A percentile compares a stretch with the other conserved stretches of the same genome.
Conservation (phyloP, 2,113 vertebrate genomes). For the Prinia subflava region DNA sequence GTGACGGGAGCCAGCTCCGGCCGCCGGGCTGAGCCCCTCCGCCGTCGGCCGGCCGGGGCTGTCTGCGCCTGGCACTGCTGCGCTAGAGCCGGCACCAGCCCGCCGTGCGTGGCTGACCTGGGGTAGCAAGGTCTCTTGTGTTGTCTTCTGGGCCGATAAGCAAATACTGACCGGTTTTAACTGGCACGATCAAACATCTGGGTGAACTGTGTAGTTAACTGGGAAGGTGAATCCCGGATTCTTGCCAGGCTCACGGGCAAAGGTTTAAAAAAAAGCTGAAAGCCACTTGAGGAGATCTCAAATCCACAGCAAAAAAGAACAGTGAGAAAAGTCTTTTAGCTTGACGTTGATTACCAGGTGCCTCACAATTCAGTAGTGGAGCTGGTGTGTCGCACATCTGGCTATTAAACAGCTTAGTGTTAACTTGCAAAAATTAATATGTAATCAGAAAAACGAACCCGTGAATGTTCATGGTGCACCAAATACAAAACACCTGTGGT, state of each 20-base stretch:
- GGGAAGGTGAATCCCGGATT: not conserved
- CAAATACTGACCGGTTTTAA: not conserved
- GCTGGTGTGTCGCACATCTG: not conserved
- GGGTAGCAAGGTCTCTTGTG: fast-evolving
- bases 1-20: not conserved
- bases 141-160: not conserved
- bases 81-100: fast-evolving
- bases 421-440: not conserved
- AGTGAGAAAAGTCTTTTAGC: not conserved
- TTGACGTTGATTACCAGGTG: not conserved
- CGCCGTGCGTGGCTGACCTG: fast-evolving
- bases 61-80: fast-evolving
- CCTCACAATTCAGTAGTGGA: not conserved
- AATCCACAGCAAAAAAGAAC: not conserved
- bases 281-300: not conserved
- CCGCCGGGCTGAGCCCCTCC: too few species aligned
- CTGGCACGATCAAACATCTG: not conserved
- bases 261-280: not conserved
- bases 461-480: not conserved
- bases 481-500: not conserved
- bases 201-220: not conserved
- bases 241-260: not conserved
- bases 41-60: fast-evolving
- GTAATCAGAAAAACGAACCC: not conserved
- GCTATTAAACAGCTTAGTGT: not conserved